phyloP scores from a whole-genome alignment of 2,888 invertebrate species.

The Protula sp. region DNA sequence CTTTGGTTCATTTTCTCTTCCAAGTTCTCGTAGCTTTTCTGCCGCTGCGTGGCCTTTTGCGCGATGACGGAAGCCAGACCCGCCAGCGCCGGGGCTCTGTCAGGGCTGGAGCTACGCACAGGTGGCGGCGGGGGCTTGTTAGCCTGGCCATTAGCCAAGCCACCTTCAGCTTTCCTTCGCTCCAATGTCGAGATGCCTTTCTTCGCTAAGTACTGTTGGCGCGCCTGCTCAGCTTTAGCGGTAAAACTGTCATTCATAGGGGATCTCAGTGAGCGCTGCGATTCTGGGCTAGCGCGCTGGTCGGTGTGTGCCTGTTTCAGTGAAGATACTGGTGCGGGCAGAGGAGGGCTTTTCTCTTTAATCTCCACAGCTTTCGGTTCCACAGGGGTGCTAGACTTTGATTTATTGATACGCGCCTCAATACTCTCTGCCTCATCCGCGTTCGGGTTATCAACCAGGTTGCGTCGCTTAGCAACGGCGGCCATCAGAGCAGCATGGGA shows the following conservation, averaged over 20 bases:
- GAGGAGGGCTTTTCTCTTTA: no score
- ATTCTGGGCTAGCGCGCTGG: background rate
- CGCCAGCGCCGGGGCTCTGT: background rate
- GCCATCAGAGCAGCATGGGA: slow-evolving; percentile 43
- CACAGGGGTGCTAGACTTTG: slow-evolving; percentile 5
- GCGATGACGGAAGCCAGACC: slow-evolving; percentile 10
- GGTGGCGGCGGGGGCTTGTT: background rate
- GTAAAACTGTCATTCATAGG: slow-evolving; percentile 26
- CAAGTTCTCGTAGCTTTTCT: slow-evolving; percentile 6
- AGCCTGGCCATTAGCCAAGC: background rate
- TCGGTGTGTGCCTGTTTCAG: background rate
- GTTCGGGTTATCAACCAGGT: slow-evolving; percentile 32
- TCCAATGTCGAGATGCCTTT: slow-evolving; percentile 10
- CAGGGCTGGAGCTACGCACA: background rate
- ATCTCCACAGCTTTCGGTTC: background rate
- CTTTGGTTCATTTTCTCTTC: background rate
- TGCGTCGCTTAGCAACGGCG: slow-evolving; percentile 43
- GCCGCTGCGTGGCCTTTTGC: slow-evolving; percentile 5
- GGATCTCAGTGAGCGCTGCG: background rate
- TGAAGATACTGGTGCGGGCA: background rate
- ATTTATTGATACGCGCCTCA: slow-evolving; percentile 38
- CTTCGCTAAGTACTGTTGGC: slow-evolving; percentile 39
- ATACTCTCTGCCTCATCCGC: slow-evolving; percentile 36
- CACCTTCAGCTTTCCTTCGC: background rate
- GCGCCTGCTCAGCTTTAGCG: slow-evolving; percentile 41